Percentiles rank a stretch among this genome's conserved stretches.
These are phyloP conservation scores for Cheilosia grossa DNA, from an alignment of 2,888 invertebrate species.

Conservation along the genomic window DNA sequence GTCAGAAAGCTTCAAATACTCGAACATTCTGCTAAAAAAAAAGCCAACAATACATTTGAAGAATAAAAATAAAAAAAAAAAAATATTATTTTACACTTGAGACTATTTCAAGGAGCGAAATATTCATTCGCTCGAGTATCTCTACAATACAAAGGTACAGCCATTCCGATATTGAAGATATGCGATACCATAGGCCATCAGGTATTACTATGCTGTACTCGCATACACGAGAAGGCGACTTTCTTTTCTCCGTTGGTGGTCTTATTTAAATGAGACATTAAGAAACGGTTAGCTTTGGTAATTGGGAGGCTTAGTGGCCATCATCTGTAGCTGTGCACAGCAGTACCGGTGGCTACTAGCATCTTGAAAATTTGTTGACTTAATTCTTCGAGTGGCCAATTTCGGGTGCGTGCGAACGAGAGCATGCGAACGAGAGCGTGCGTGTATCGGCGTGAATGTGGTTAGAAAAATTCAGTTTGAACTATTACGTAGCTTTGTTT, in stretches of 20 bases:
- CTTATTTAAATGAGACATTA: constrained; percentile 64
- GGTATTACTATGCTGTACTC: constrained; percentile 13
- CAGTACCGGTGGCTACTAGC: constrained; percentile 38
- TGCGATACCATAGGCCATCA: constrained; percentile 20
- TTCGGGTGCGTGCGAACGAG: constrained; percentile 14
- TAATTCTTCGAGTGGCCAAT: constrained; percentile 59
- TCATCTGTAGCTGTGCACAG: constrained; percentile 50
- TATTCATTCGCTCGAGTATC: constrained; percentile 56
- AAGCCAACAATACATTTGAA: constrained; percentile 26
- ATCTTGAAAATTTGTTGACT: constrained; percentile 53
- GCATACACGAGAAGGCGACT: constrained; percentile 14
- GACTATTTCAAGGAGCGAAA: constrained; percentile 61
- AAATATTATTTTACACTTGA: constrained; percentile 69
- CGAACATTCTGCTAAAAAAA: constrained; percentile 35
- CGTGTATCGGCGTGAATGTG: constrained; percentile 5
- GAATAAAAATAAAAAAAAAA: constrained; percentile 27
- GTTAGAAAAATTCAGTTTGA: constrained; percentile 27
- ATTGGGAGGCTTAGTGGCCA: constrained; percentile 66
- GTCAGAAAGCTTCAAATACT: constrained; percentile 46
- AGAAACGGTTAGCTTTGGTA: constrained; percentile 43
- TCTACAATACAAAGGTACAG: constrained; percentile 19
- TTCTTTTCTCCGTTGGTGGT: constrained; percentile 61
- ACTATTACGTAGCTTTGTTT: constrained; percentile 6
- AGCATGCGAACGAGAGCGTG: not conserved
- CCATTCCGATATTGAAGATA: constrained; percentile 44